Base-by-base conservation (phyloP, 2,113 vertebrate species). In the Notechis scutatus region DNA sequence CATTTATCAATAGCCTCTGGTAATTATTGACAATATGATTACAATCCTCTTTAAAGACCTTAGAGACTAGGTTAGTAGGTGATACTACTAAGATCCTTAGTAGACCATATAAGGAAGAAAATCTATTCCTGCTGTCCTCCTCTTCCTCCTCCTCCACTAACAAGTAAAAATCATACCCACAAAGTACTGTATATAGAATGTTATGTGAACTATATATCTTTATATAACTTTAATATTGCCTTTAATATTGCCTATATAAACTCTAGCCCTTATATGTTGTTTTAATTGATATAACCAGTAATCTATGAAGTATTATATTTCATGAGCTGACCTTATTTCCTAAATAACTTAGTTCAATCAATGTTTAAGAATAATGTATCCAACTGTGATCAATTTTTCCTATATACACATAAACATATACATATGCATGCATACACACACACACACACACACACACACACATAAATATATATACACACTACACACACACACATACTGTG, bases 71-170 rank as follows among this genome's bases (percentile, higher is more conserved):
- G 50, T 52, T 12, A 52, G 50, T 52, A 11, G 50, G 50, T 52
- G 11, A 52, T 52, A 52, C 50, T 52, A 52, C 50, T 12, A 52
- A 52, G 50, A 52, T 52, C 18, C 74, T 39, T 21, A 39, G 18
- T 39, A 21, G 18, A 81, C 10, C 2, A 34, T 81, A 39, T 81
- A 18, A 7, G 0, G 34, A 0, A 1, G 1, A 6, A 18, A 39
- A 81, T 81, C 5, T 81, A 81, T 81, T 39, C 15, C n/a, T 39
- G 18, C 34, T 39, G 39, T 69, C 29, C 4, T 64, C 11, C 11
- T 64, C 26, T 3, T 64, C 14, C 0, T 18, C n/a, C 14, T 39
- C n/a, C 6, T 81, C n/a, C 20, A 39, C 20, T 39, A 81, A 81
- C 1, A 8, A 81, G n/a, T 81, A 34, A 81, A 39, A 81, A 21